A percentile compares a stretch with the other conserved stretches of the same genome.
phyloP scores from a whole-genome alignment of 1,140 invertebrate genomes.

The Caenorhabditis latens region DNA sequence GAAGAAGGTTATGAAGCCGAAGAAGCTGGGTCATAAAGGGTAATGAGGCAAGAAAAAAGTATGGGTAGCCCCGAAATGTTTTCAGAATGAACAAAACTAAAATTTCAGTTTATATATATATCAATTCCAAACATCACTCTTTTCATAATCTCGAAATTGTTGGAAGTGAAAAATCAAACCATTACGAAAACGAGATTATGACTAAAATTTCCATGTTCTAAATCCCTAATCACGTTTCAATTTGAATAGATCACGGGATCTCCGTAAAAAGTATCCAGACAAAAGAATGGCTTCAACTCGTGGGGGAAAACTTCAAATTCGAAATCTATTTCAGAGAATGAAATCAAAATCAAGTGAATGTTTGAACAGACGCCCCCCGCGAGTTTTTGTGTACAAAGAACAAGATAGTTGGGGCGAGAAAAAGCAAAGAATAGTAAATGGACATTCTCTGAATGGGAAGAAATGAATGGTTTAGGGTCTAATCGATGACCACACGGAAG shows the following conservation, averaged over 20 bases:
- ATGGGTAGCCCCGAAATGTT: neutral
- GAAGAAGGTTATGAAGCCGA: conserved; percentile 40
- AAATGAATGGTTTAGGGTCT: neutral
- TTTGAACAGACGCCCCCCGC: conserved; percentile 21
- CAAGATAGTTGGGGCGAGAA: neutral
- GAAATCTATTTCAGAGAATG: neutral
- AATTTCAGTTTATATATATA: neutral
- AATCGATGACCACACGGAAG: conserved; percentile 47
- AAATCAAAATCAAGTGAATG: conserved; percentile 1
- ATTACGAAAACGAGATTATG: neutral
- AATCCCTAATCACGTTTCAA: conserved; percentile 4
- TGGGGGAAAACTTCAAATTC: neutral
- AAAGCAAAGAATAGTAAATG: conserved; percentile 7
- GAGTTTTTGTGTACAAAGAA: conserved; percentile 21
- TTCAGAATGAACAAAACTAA: neutral
- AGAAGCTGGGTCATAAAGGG: conserved; percentile 26
- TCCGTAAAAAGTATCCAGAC: neutral
- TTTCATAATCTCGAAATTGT: neutral
- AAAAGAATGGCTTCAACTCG: neutral
- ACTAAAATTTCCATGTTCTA: neutral
- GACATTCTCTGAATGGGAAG: neutral
- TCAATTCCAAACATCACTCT: neutral
- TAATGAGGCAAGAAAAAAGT: conserved; percentile 40
- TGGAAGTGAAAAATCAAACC: neutral
- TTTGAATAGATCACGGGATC: neutral